A percentile compares a stretch with the other conserved stretches of the same genome.
Evolutionary conservation across 2,113 vertebrate species (phyloP).

Genomic region (Thunnus thynnus): DNA sequence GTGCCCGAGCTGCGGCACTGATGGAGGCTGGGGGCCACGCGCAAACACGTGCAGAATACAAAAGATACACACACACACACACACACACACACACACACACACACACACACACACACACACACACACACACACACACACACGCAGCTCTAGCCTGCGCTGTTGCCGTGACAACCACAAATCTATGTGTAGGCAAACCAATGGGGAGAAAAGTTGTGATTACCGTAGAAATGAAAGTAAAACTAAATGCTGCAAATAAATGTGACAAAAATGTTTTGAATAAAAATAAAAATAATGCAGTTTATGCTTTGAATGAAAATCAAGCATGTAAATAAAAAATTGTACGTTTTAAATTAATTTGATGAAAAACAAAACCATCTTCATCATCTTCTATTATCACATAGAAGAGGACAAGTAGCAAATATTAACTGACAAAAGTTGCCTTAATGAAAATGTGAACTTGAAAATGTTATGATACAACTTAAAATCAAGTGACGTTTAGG

Average conservation of each 20-base stretch:
- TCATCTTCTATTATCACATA: no score
- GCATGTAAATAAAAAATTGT: not conserved
- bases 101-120: conserved; percentile 10
- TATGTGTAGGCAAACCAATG: conserved; percentile 24
- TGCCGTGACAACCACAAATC: conserved; percentile 83
- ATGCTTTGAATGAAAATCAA: not conserved
- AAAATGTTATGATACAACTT: no score
- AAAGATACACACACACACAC: conserved; percentile 7
- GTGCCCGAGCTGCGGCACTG: conserved; percentile 56
- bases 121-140: conserved; percentile 16
- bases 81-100: conserved; percentile 4
- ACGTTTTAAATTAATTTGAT: no score
- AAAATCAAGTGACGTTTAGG: no score
- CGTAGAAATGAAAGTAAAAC: not conserved
- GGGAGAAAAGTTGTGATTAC: conserved; percentile 44
- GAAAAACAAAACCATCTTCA: no score
- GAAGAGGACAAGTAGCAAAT: no score
- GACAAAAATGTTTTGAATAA: not conserved
- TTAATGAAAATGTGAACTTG: no score
- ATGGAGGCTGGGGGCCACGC: conserved; percentile 36
- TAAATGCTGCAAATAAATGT: not conserved
- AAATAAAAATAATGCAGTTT: not conserved
- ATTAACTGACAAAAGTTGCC: no score
- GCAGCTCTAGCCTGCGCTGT: conserved; percentile 67
- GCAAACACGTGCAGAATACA: not conserved